Conservation (phyloP, 1,140 invertebrate genomes). For the Tyrophagus putrescentiae region DNA sequence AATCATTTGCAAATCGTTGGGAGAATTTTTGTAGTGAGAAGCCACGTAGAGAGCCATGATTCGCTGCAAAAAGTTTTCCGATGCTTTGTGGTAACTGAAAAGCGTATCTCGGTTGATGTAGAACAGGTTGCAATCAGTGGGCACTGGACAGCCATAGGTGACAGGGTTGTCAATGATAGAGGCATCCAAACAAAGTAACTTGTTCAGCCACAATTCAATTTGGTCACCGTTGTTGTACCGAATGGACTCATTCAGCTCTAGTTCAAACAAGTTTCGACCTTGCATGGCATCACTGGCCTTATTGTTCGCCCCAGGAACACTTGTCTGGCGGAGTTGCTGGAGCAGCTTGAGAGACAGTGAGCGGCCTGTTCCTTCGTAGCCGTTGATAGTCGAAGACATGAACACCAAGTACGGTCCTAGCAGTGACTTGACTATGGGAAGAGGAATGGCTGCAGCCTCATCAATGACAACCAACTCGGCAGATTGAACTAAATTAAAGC, state of each 20-base stretch:
- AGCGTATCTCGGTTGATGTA: conserved; percentile 67
- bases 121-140: conserved; percentile 66
- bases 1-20: conserved; percentile 96
- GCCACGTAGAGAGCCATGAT: conserved; percentile 85
- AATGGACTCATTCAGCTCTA: conserved; percentile 80
- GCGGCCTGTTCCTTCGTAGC: conserved; percentile 95
- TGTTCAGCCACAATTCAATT: conserved; percentile 80
- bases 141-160: conserved; percentile 64
- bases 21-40: conserved; percentile 98
- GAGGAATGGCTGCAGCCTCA: conserved; percentile 94
- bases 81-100: conserved; percentile 91
- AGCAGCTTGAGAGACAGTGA: conserved; percentile 89
- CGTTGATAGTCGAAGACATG: conserved; percentile 91
- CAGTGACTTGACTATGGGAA: conserved; percentile 78
- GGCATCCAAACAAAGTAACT: conserved; percentile 78
- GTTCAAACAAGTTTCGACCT: conserved; percentile 37
- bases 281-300: conserved; percentile 18
- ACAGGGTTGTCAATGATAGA: conserved; percentile 44
- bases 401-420: conserved; percentile 86
- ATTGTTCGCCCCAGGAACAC: conserved; percentile 14
- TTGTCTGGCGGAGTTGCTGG: conserved; percentile 60
- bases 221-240: conserved; percentile 73
- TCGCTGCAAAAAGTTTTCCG: conserved; percentile 81
- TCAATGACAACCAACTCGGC: conserved; percentile 93
- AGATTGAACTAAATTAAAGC: conserved; percentile 15